Conservation (phyloP, 2,797 vertebrate genomes). For the Halcyon smyrnensis region DNA sequence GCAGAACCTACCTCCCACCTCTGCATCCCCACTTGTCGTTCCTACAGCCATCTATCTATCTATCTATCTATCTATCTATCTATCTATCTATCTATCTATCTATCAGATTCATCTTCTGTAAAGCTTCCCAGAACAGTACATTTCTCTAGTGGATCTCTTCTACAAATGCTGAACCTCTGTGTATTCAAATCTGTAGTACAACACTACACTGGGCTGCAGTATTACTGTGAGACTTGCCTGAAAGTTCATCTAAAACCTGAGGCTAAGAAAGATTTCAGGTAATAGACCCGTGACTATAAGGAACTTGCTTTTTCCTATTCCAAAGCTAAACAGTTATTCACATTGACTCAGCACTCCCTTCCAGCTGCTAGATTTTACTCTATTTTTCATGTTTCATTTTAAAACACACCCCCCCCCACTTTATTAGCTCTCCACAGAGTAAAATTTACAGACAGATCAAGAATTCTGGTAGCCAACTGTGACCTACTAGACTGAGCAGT, state of each 20-base stretch:
- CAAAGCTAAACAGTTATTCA: neutral
- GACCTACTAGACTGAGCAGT: neutral
- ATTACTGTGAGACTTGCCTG: neutral
- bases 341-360: neutral
- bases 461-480: neutral
- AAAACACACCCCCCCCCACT: neutral
- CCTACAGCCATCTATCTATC: neutral
- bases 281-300: neutral
- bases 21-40: neutral
- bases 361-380: neutral
- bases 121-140: neutral
- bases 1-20: neutral
- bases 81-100: too few relatives aligned
- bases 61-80: too few relatives aligned
- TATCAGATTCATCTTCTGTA: fast-evolving
- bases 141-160: neutral
- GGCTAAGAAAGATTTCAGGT: neutral
- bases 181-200: neutral
- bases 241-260: neutral
- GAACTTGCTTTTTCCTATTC: neutral
- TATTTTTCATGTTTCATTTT: neutral
- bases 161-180: neutral
- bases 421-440: neutral
- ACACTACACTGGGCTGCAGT: neutral
- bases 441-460: neutral